These are phyloP conservation scores for Gryllus bimaculatus DNA, from an alignment of 1,140 invertebrate genomes.

Conservation along the genomic window DNA sequence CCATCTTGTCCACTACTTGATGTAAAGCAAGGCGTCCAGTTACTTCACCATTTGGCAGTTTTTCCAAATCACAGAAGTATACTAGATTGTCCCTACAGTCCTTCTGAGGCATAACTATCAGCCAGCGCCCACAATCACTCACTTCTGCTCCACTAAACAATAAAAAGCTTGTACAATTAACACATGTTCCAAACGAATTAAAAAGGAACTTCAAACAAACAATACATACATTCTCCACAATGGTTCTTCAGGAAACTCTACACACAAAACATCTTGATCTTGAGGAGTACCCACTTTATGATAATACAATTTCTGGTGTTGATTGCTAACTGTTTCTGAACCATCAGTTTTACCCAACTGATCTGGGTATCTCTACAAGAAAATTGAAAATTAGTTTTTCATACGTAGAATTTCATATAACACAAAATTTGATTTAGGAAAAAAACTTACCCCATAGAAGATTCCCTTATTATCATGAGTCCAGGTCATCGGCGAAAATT, in stretches of 20 bases:
- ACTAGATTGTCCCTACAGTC: conserved; percentile 83
- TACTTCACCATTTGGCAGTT: conserved; percentile 45
- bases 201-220: background rate
- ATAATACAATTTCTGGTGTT: conserved; percentile 91
- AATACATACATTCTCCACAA: conserved; percentile 78
- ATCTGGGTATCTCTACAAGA: conserved; percentile 58
- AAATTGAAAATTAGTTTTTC: background rate
- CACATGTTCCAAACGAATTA: background rate
- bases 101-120: conserved; percentile 67
- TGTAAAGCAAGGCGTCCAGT: conserved; percentile 53
- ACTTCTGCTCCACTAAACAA: conserved; percentile 60
- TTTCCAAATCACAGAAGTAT: conserved; percentile 65
- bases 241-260: conserved; percentile 87
- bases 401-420: background rate
- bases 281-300: conserved; percentile 81
- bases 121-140: conserved; percentile 84
- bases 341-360: conserved; percentile 76
- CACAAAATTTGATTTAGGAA: background rate
- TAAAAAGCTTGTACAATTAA: background rate
- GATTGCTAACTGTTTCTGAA: conserved; percentile 75
- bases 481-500: conserved; percentile 87
- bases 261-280: conserved; percentile 77
- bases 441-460: conserved; percentile 76
- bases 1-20: conserved; percentile 78
- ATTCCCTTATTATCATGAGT: conserved; percentile 90